phyloP scores from a whole-genome alignment of 2,113 vertebrate species.

The Paradoxurus hermaphroditus region DNA sequence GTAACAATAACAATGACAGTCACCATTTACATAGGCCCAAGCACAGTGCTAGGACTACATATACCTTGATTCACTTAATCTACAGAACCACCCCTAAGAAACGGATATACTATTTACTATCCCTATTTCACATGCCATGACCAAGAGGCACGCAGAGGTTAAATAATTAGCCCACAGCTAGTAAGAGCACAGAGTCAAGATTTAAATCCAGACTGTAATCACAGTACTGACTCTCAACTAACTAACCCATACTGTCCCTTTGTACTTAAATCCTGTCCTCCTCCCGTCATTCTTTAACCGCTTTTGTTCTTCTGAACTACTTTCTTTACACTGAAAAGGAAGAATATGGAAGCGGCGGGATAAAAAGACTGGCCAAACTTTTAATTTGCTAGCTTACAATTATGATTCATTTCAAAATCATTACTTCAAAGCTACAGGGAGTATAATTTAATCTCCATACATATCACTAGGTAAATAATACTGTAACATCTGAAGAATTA shows the following conservation, averaged over 20 bases:
- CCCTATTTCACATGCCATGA: neutral
- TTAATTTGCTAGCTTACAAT: slow-evolving; percentile 41
- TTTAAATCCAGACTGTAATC: slow-evolving; percentile 20
- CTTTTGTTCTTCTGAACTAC: slow-evolving; percentile 33
- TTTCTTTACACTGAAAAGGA: slow-evolving; percentile 54
- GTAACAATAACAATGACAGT: neutral
- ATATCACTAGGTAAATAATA: slow-evolving; percentile 17
- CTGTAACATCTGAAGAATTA: slow-evolving; percentile 22
- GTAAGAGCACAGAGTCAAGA: neutral
- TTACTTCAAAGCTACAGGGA: slow-evolving; percentile 35
- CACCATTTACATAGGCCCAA: neutral
- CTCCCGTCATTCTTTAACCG: slow-evolving; percentile 6
- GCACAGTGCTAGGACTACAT: slow-evolving; percentile 20
- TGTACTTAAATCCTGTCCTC: slow-evolving; percentile 15
- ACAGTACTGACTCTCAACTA: neutral
- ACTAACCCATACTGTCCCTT: slow-evolving; percentile 15
- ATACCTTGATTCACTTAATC: neutral
- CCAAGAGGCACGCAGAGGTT: neutral
- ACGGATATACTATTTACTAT: neutral
- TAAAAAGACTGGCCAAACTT: slow-evolving; percentile 25
- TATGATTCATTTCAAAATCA: slow-evolving; percentile 56
- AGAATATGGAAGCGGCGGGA: neutral
- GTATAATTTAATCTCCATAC: slow-evolving; percentile 34
- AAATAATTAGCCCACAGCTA: slow-evolving; percentile 12
- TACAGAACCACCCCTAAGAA: neutral